A percentile compares a stretch with the other conserved stretches of the same genome.
Evolutionary conservation across 2,797 vertebrate species (phyloP).

Genomic region (Prionace glauca): DNA sequence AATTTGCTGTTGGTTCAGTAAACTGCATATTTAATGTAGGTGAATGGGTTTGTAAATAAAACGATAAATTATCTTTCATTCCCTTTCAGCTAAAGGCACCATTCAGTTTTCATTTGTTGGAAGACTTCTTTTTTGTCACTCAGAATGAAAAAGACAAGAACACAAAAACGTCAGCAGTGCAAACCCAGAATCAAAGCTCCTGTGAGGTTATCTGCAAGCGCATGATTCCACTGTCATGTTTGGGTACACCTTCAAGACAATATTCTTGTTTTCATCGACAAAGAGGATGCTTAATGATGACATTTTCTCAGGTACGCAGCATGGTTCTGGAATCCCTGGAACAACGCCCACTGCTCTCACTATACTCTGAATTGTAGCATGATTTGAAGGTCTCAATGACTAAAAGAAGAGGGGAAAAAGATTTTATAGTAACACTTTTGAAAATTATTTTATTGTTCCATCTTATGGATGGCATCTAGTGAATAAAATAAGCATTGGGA

Average conservation of each 20-base stretch:
- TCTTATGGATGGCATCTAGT: background rate
- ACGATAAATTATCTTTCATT: conserved; percentile 30
- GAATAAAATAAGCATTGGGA: background rate
- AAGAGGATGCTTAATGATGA: conserved; percentile 91
- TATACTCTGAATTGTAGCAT: conserved; percentile 96
- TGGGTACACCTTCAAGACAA: conserved; percentile 93
- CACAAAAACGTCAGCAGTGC: conserved; percentile 19
- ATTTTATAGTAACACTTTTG: background rate
- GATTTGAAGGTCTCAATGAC: conserved; percentile 91
- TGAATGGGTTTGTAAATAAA: background rate
- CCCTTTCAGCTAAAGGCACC: conserved; percentile 26
- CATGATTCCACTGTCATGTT: conserved; percentile 97
- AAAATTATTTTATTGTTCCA: background rate
- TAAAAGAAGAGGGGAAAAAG: conserved; percentile 46
- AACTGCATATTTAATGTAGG: background rate
- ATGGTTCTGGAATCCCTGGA: conserved; percentile 85
- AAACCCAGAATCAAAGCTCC: background rate
- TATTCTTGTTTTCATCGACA: conserved; percentile 90
- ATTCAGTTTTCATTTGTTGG: conserved; percentile 10
- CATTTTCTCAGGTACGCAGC: conserved; percentile 95
- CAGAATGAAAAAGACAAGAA: conserved; percentile 40
- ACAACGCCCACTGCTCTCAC: conserved; percentile 86
- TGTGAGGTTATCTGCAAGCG: conserved; percentile 76
- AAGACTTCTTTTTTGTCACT: background rate
- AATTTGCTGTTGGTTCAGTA: background rate